Conservation (phyloP, 2,797 vertebrate species). For the Lacerta agilis region DNA sequence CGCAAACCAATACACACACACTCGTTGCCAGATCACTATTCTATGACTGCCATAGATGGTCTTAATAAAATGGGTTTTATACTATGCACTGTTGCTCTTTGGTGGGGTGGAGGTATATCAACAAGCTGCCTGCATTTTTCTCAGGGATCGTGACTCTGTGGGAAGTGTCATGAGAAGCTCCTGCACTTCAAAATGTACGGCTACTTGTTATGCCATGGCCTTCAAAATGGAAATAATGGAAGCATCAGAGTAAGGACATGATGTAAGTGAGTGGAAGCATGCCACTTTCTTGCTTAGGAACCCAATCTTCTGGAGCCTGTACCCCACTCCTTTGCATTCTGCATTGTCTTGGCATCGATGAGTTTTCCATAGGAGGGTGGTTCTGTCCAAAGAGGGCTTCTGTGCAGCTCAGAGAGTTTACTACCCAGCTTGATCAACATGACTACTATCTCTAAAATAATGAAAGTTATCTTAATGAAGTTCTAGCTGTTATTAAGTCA, state of each 20-base stretch:
- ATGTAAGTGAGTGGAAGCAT: neutral
- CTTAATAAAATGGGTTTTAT: neutral
- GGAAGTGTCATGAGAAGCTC: no score
- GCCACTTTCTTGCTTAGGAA: neutral
- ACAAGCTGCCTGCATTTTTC: neutral
- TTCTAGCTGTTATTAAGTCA: neutral
- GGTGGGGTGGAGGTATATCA: neutral
- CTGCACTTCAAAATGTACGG: neutral
- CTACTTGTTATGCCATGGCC: neutral
- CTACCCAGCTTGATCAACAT: neutral
- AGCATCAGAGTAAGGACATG: neutral
- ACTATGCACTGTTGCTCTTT: neutral
- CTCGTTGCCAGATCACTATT: neutral
- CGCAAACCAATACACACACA: neutral
- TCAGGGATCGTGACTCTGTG: no score
- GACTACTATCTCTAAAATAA: neutral
- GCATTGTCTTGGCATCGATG: neutral
- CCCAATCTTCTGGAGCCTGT: neutral
- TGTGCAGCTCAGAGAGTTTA: neutral
- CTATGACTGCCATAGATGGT: neutral
- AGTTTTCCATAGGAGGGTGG: neutral
- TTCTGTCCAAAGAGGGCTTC: neutral
- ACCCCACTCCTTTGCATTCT: neutral
- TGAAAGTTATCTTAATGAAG: neutral
- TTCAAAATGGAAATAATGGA: neutral